These are phyloP conservation scores for Pseudomyrmex flavicornis DNA, from an alignment of 1,140 invertebrate species.

Conservation along the genomic window DNA sequence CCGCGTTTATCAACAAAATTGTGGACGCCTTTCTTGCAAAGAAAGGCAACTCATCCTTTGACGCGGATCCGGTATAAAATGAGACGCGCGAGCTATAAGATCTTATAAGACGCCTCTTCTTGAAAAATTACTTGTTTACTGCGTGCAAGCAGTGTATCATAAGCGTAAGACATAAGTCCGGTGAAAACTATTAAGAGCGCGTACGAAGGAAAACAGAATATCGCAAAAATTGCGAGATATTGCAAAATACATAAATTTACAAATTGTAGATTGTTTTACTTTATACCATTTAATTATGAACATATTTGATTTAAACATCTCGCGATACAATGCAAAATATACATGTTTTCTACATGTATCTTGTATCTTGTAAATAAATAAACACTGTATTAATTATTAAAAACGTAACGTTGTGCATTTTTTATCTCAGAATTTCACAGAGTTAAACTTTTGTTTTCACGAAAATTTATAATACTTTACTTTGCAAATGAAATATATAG, in stretches of 20 bases:
- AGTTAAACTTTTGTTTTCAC: neutral
- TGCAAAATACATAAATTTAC: neutral
- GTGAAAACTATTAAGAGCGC: neutral
- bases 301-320: neutral
- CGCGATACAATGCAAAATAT: neutral
- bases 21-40: slow-evolving; percentile 6
- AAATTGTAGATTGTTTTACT: neutral
- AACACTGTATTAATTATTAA: slow-evolving; percentile 27
- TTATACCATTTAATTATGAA: neutral
- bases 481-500: neutral
- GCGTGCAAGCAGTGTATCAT: neutral
- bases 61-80: neutral
- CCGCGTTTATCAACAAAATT: slow-evolving; percentile 33
- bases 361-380: slow-evolving; percentile 1
- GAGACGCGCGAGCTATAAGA: neutral
- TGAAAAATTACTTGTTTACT: slow-evolving; percentile 24
- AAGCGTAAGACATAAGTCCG: neutral
- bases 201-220: neutral
- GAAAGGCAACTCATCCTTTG: slow-evolving; percentile 11
- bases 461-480: slow-evolving; percentile 29
- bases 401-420: neutral
- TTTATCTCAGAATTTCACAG: slow-evolving; percentile 9
- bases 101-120: neutral
- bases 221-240: neutral
- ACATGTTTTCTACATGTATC: neutral